Base-by-base conservation (phyloP, 2,113 vertebrate species). In the Dipodomys ordii region DNA sequence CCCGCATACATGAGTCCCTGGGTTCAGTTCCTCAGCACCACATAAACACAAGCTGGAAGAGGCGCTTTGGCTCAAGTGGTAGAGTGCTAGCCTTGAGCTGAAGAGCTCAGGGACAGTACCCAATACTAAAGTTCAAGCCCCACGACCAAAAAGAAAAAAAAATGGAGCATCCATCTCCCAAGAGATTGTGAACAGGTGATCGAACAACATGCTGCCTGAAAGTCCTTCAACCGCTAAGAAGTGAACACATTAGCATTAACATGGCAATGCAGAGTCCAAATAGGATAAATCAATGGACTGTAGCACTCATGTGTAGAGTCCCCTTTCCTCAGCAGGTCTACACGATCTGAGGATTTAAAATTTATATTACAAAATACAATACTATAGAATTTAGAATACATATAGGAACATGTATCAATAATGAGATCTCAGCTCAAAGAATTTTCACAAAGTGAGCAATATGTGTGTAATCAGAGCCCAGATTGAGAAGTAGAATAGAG, bases 301-400 rank as follows among this genome's bases (percentile, higher is more conserved):
- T 2, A 0, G 20, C 44, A 20, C 15, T 82, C 84, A 76, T 44
- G 67, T n/a, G 10, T 13, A 60, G 30, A n/a, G 57, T 72, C 74
- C 72, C 0, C 4, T 84, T 83, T 95, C 82, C 72, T 83, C 39
- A 77, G 10, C 71, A 78, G 62, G 46, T 85, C 83, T 92, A 53
- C 79, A 78, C 64, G 64, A 73, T 44, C 74, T 85, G 44, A 73
- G 69, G 67, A 49, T 25, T 64, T 77, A 91, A 67, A 64, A 49
- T 73, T 71, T 67, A 57, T 27, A 74, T 23, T 69, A 44, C 64
- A 87, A 87, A 76, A 74, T 67, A 53, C n/a, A 30, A 62, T 23
- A 30, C 19, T 83, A 22, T 65, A 13, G 46, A 67, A 22, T 67
- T 65, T 74, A 73, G 28, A 67, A 27, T 44, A 28, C n/a, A 76